Conservation (phyloP, 2,797 vertebrate species). For the Garrulus glandarius region DNA sequence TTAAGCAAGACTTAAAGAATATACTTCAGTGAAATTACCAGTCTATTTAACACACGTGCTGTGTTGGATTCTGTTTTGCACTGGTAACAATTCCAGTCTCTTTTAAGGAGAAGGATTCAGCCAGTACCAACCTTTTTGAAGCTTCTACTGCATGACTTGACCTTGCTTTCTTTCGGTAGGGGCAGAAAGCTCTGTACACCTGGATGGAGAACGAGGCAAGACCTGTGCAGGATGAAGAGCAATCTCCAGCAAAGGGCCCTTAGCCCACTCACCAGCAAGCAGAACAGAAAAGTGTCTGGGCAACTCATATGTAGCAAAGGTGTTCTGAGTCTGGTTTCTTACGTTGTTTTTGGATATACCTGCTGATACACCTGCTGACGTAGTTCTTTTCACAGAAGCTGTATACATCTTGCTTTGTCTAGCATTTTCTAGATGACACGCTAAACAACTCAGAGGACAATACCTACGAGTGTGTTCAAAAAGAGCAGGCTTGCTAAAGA, state of each 20-base stretch:
- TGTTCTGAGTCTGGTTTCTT: background rate
- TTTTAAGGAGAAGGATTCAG: background rate
- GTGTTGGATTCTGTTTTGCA: background rate
- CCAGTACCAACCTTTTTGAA: background rate
- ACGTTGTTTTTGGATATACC: background rate
- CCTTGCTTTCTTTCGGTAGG: background rate
- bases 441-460: background rate
- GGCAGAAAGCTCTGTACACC: background rate
- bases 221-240: background rate
- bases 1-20: background rate
- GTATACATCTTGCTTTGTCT: background rate
- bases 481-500: background rate
- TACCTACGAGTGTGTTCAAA: rapidly evolving
- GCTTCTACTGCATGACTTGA: background rate
- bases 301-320: background rate
- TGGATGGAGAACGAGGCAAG: background rate
- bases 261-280: background rate
- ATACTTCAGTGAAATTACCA: background rate
- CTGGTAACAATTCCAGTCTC: background rate
- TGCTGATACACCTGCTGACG: background rate
- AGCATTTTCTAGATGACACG: background rate
- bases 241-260: background rate
- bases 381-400: background rate
- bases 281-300: background rate
- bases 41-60: background rate